Base-by-base conservation (phyloP, 2,113 vertebrate species). In the Engystomops pustulosus region DNA sequence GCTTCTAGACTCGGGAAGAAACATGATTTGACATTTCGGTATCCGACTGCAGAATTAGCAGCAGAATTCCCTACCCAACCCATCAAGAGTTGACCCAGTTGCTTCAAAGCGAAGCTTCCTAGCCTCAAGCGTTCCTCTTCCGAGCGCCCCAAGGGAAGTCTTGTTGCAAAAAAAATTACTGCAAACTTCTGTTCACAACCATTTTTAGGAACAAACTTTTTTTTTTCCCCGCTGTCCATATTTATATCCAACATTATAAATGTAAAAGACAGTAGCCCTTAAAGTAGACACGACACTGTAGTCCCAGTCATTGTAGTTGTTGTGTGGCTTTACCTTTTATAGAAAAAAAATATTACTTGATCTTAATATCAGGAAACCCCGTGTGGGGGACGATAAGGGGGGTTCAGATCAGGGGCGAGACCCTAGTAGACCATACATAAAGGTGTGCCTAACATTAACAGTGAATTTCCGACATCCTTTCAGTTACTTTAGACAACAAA, bases 31-130 rank as follows among this genome's bases (percentile, higher is more conserved):
- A 85, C 75, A 79, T 78, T 58, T 79, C 18, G 9, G 62, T 53
- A 85, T 85, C 74, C 47, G 60, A 41, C 32, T 69, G 55, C 83
- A 85, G 65, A 69, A 70, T 79, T 85, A 79, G 47, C 62, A 51
- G 83, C 58, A 70, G 47, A 79, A 79, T 70, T 82, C 51, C 51
- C 51, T 69, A 17, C 60, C 60, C 34, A n/a, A 47, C 47, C 55
- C 60, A 78, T 51, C 38, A 30, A 69, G 23, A 58, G 47, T 45
- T 85, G 83, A 85, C 83, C 83, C 83, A 85, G 74, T 85, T 85
- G 83, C 83, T 79, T 79, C 75, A 85, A 85, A 85, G 83, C 36
- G 70, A 79, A 79, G 74, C 72, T 69, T 58, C 25, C 58, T 79
- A 55, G 47, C 83, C 83, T 85, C 62, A 15, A 36, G 83, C 83